Evolutionary conservation across 1,140 invertebrate species (phyloP).

Genomic region (Polypedilum pembai): DNA sequence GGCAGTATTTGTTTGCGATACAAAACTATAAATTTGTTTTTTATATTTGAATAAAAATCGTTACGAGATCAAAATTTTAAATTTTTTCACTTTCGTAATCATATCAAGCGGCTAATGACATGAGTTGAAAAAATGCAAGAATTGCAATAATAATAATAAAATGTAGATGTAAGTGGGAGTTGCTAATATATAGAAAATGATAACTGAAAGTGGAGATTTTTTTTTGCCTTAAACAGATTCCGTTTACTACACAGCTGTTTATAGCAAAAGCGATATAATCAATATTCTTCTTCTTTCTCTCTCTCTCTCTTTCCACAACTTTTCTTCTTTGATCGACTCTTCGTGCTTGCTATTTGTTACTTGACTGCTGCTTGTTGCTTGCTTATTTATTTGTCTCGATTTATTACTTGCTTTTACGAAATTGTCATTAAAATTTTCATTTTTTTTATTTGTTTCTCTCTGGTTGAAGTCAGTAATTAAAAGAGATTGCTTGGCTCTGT

Average conservation of each 20-base stretch:
- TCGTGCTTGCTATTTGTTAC: neutral
- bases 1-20: neutral
- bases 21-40: no score
- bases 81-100: neutral
- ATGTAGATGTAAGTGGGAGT: neutral
- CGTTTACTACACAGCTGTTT: conserved; percentile 15
- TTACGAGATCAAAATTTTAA: no score
- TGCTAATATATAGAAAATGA: neutral
- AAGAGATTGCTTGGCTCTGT: neutral
- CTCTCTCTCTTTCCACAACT: no score
- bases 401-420: neutral
- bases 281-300: conserved; percentile 1
- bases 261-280: neutral
- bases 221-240: neutral
- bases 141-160: no score
- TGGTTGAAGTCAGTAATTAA: conserved; percentile 1
- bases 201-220: conserved; percentile 24
- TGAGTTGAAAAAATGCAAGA: neutral
- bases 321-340: neutral
- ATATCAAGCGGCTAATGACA: neutral
- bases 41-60: no score
- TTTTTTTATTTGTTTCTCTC: no score
- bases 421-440: neutral
- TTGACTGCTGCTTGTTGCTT: neutral
- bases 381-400: neutral